Base-by-base conservation (phyloP, 2,113 vertebrate species). In the Meleagris gallopavo region DNA sequence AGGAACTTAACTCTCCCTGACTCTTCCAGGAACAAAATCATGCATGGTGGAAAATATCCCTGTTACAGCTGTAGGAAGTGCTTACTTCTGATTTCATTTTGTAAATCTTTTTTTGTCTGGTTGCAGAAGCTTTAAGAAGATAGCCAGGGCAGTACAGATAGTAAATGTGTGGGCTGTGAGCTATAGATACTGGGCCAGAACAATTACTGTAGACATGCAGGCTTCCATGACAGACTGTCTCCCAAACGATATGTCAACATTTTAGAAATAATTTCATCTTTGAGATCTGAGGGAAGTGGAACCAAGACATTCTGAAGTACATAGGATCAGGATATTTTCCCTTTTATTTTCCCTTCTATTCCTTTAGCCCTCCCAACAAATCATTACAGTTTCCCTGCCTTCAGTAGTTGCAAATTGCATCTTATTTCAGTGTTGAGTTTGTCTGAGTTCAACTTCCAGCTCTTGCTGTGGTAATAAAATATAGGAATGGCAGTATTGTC, bases 391-490 rank as follows among this genome's bases (percentile, higher is more conserved):
- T 91, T 90, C 29, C 20, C 30, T 78, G 57, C 22, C 25, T 90
- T 95, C 76, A 45, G 13, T 57, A 29, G 11, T 46, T 88, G 69
- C 65, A 90, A 93, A 81, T 86, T 90, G 20, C 41, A 74, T 83
- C 88, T 90, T 92, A 90, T 90, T 95, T 94, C 88, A 93, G 19
- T 40, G 61, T 65, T 86, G 86, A 72, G 60, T 93, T 96, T 92
- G 34, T 89, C 84, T 75, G 88, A 94, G 46, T 86, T 92, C 55
- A 60, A 52, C 50, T 92, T 94, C 27, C 60, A 93, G 61, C n/a
- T 94, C 90, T 93, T 93, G 83, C 57, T 5, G 0, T 81, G 80
- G 61, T 48, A 92, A 94, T 96, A 95, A 96, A 96, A 18, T 84
- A 88, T 72, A 24, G 80, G 32, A 67, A 94, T 90, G 76, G n/a